Conservation (phyloP, 2,888 invertebrate species). For the Hipparchia semele region DNA sequence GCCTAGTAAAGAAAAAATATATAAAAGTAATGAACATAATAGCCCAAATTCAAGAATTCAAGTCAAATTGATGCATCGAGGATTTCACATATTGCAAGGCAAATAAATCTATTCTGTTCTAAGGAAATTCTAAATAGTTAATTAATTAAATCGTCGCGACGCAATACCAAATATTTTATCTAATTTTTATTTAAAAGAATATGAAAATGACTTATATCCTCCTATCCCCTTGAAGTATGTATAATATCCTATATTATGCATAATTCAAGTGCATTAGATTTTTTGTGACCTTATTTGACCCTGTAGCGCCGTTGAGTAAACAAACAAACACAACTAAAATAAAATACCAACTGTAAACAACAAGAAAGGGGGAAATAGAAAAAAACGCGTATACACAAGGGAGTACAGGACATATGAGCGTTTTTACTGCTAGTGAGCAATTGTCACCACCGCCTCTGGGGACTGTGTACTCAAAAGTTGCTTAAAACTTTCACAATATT, state of each 20-base stretch:
- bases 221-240: not conserved
- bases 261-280: not conserved
- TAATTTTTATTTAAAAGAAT: no score
- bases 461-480: slow-evolving; percentile 36
- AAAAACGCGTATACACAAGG: slow-evolving; percentile 46
- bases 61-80: no score
- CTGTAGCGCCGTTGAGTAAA: slow-evolving; percentile 31
- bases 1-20: no score
- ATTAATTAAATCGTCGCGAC: no score
- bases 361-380: slow-evolving; percentile 46
- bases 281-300: slow-evolving; percentile 7
- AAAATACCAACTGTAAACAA: slow-evolving; percentile 48
- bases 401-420: slow-evolving; percentile 50
- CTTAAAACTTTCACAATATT: slow-evolving; percentile 18
- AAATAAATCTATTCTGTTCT: no score
- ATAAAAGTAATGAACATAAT: no score
- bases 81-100: no score
- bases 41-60: no score
- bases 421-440: slow-evolving; percentile 52
- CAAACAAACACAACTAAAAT: slow-evolving; percentile 44
- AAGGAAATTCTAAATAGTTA: no score
- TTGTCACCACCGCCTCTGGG: slow-evolving; percentile 59
- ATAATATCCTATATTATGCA: not conserved
- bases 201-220: no score
- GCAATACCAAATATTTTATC: no score